Conservation (phyloP, 2,888 invertebrate species). For the Aspidiotus destructor region DNA sequence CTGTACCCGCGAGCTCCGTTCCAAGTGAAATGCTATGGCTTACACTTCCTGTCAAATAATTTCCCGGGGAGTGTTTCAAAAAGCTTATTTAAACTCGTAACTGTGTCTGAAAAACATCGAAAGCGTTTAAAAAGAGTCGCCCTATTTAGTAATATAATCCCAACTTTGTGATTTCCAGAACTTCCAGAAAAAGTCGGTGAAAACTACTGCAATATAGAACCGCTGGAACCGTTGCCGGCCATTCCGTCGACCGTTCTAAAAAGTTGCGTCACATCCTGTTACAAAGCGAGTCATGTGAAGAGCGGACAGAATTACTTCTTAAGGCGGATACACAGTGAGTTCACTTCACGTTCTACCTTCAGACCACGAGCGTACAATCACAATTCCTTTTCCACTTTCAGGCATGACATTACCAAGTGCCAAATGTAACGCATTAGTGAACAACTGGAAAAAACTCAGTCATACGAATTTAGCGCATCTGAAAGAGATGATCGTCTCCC, state of each 20-base stretch:
- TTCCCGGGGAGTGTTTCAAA: neutral
- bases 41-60: too few species aligned
- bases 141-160: conserved; percentile 14
- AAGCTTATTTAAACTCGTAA: neutral
- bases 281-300: conserved; percentile 80
- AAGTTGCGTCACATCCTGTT: conserved; percentile 70
- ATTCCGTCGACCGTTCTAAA: conserved; percentile 58
- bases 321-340: conserved; percentile 70
- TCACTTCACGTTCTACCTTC: too few species aligned
- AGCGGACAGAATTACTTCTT: conserved; percentile 77
- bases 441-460: conserved; percentile 88
- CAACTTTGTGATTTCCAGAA: conserved; percentile 47
- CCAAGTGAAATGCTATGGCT: too few species aligned
- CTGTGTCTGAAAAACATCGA: neutral
- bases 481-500: conserved; percentile 86
- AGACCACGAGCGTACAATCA: neutral
- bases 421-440: conserved; percentile 74
- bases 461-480: conserved; percentile 92
- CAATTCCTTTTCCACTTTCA: conserved; percentile 42
- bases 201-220: conserved; percentile 77
- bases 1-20: too few species aligned
- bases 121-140: neutral
- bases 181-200: conserved; percentile 74
- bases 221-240: conserved; percentile 66
- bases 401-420: conserved; percentile 70